Evolutionary conservation across 2,888 invertebrate species (phyloP).

Genomic region (Drosophila demipolita): DNA sequence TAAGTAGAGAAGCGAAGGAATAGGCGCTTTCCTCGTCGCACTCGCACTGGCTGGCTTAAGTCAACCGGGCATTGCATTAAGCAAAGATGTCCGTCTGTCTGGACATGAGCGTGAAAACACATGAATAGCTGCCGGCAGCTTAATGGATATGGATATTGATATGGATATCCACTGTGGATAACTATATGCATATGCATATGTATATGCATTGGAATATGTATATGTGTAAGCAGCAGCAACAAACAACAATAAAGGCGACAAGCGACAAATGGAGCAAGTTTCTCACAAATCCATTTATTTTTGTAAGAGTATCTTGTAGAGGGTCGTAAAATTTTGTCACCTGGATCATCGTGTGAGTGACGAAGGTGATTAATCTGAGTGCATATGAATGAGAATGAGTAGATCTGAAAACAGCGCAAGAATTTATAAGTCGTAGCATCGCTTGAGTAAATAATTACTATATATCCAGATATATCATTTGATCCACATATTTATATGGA

Average conservation of each 20-base stretch:
- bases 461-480: too few relatives aligned
- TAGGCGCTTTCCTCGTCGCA: conserved; percentile 61
- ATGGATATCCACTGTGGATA: conserved; percentile 61
- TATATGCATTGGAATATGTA: conserved; percentile 62
- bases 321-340: not conserved
- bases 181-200: conserved; percentile 66
- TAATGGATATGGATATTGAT: conserved; percentile 71
- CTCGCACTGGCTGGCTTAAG: conserved; percentile 11
- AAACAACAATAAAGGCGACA: conserved; percentile 42
- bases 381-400: not conserved
- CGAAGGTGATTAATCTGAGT: not conserved
- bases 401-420: not conserved
- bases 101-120: conserved; percentile 77
- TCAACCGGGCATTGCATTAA: conserved; percentile 63
- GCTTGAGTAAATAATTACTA: too few relatives aligned
- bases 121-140: conserved; percentile 79
- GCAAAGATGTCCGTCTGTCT: conserved; percentile 59
- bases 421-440: not conserved
- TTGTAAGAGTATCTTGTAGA: conserved; percentile 14
- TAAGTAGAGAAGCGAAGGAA: conserved; percentile 12
- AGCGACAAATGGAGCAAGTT: conserved; percentile 56
- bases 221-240: conserved; percentile 38
- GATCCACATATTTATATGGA: too few relatives aligned
- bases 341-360: not conserved
- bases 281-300: conserved; percentile 12